Percentiles rank a stretch among this genome's conserved stretches.
Conservation (phyloP, 2,797 vertebrate genomes). For the Notolabrus celidotus region DNA sequence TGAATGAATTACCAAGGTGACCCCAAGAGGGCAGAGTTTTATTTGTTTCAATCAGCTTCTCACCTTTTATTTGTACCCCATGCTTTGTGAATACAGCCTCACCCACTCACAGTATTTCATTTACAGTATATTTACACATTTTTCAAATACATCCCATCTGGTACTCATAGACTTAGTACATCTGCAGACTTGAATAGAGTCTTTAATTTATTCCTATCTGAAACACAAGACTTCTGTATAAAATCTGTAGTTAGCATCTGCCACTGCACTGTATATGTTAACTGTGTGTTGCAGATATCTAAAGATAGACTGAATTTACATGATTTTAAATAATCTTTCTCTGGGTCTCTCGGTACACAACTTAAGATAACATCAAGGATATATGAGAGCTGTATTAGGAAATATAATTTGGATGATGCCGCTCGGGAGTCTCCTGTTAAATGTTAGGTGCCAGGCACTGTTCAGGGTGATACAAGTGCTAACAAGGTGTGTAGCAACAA, state of each 20-base stretch:
- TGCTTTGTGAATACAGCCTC: conserved; percentile 66
- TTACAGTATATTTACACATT: conserved; percentile 34
- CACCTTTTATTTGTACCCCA: conserved; percentile 4
- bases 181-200: conserved; percentile 33
- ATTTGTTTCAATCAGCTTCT: conserved; percentile 44
- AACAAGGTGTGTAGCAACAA: not conserved
- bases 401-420: conserved; percentile 6
- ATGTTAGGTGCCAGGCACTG: not conserved
- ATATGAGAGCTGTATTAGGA: conserved; percentile 15
- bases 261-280: conserved; percentile 45
- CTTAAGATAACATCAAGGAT: conserved; percentile 16
- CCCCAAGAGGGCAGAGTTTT: conserved; percentile 37
- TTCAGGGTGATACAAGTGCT: not conserved
- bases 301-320: conserved; percentile 37
- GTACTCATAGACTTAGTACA: conserved; percentile 4
- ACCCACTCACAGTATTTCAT: conserved; percentile 7
- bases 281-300: conserved; percentile 1
- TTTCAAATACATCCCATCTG: conserved; percentile 41
- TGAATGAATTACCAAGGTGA: conserved; percentile 31
- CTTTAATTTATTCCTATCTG: conserved; percentile 29
- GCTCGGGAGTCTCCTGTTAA: not conserved
- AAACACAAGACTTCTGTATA: conserved; percentile 16
- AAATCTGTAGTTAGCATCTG: conserved; percentile 7
- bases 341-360: not conserved
- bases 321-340: conserved; percentile 28